Base-by-base conservation (phyloP, 2,888 invertebrate genomes). In the Coenonympha glycerion region DNA sequence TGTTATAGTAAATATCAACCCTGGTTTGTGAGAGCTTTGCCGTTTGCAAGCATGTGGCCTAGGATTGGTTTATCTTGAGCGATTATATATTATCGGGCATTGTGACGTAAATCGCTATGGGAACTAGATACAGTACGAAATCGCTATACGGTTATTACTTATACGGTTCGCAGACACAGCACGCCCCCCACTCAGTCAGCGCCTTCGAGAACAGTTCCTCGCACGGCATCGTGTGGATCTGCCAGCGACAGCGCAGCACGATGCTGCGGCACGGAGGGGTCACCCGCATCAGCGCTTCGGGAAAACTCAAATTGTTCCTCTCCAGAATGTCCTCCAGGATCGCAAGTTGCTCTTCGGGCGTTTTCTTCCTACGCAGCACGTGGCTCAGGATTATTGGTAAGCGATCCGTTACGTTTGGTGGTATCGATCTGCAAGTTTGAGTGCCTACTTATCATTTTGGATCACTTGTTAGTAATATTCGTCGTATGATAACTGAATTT, bases 141-240 rank as follows among this genome's bases (percentile, higher is more conserved):
- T n/a, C n/a, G n/a, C n/a, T n/a, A n/a, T n/a, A n/a, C n/a, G n/a
- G n/a, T n/a, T n/a, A n/a, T 66, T 56, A 80, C 82, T 61, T 68
- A 1, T 59, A 18, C 5, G 76, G 66, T 4, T 62, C 54, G 64
- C 75, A 68, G 0, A 79, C 65, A 53, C 86, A 86, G 56, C 85
- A 85, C 1, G 71, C 55, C 0, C 84, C 84, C 63, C 67, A 71
- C 3, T 59, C 56, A 0, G 76, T 82, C 2, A 77, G 21, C 24
- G 73, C 62, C 42, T 69, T 73, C 2, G 59, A 48, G 47, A 85
- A 84, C 15, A 86, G 52, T 3, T 56, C 13, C 1, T 58, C 57
- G 47, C 84, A 84, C 0, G 76, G 66, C 6, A 76, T 44, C 18
- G 61, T 51, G 0, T 33, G 45, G 9, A 59, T 51, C 44, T 74